Evolutionary conservation across 2,113 vertebrate species (phyloP).

Genomic region (Alces alces): DNA sequence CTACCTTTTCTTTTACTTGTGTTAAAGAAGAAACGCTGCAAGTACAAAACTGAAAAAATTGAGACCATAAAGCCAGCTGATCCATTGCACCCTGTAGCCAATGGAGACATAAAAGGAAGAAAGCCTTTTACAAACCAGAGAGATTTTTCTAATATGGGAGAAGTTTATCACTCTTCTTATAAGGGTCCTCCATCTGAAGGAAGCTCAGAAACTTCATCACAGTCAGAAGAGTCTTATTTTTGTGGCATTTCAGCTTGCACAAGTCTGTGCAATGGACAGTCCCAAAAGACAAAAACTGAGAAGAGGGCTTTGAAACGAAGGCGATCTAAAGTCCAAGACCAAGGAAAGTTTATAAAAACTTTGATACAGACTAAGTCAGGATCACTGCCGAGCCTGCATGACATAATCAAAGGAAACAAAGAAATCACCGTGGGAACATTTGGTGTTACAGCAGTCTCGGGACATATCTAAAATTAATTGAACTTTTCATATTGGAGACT

Average conservation of each 20-base stretch:
- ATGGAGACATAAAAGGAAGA: slow-evolving; percentile 85
- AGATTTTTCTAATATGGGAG: slow-evolving; percentile 84
- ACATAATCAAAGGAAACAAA: slow-evolving; percentile 95
- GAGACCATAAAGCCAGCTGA: slow-evolving; percentile 86
- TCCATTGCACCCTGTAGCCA: slow-evolving; percentile 78
- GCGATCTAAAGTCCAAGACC: slow-evolving; percentile 90
- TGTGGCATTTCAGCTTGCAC: slow-evolving; percentile 87
- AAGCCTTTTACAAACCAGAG: slow-evolving; percentile 86
- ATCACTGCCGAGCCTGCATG: slow-evolving; percentile 91
- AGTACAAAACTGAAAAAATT: slow-evolving; percentile 91
- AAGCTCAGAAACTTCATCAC: slow-evolving; percentile 91
- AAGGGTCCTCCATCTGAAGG: slow-evolving; percentile 89
- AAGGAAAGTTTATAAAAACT: slow-evolving; percentile 85
- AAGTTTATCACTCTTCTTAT: slow-evolving; percentile 83
- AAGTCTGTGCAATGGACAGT: slow-evolving; percentile 88
- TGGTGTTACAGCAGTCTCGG: slow-evolving; percentile 90
- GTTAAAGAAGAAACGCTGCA: slow-evolving; percentile 94
- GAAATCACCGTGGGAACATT: slow-evolving; percentile 92
- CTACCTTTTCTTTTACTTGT: slow-evolving; percentile 45
- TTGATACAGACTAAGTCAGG: slow-evolving; percentile 87
- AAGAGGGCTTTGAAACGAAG: slow-evolving; percentile 91
- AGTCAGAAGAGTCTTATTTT: slow-evolving; percentile 93
- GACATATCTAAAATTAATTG: slow-evolving; percentile 86
- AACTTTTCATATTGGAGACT: slow-evolving; percentile 73
- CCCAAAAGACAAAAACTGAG: slow-evolving; percentile 89